Evolutionary conservation across 53 echinoderm and acorn worm species (phyloP), one percentile per base, ranked within the genome.

Genomic region (Actinopyga echinites): DNA sequence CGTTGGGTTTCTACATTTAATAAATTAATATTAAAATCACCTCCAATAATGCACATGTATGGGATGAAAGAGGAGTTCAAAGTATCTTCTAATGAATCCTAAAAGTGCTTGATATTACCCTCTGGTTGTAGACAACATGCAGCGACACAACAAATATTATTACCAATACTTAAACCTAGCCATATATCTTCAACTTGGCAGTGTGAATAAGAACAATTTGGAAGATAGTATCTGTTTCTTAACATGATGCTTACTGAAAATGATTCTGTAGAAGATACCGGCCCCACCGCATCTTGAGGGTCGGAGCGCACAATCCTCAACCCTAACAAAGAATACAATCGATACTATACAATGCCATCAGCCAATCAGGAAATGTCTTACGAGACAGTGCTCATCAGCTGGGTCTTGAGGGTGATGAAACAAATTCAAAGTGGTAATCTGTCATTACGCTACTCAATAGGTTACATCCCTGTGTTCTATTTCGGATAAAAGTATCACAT

Each of bases 261-360:
- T 65, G 30, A 29, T 65, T 65, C 28, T 65, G 65, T 65, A 65
- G 65, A 65, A 65, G 65, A 65, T 65, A 65, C 10, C 30, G 31
- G 28, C 31, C 0, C 65, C 28, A 65, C 65, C 65, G 17, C 32
- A 65, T 62, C 63, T n/a, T n/a, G n/a, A n/a, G n/a, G n/a, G n/a
- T n/a, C n/a, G n/a, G n/a, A n/a, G n/a, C n/a, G n/a, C n/a, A n/a
- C n/a, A n/a, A n/a, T n/a, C n/a, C n/a, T n/a, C n/a, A n/a, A n/a
- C n/a, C n/a, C n/a, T n/a, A n/a, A n/a, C n/a, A n/a, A n/a, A n/a
- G n/a, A n/a, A n/a, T n/a, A n/a, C n/a, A n/a, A n/a, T n/a, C n/a
- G n/a, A n/a, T n/a, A n/a, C n/a, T n/a, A n/a, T n/a, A n/a, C n/a
- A n/a, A n/a, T n/a, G n/a, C n/a, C n/a, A n/a, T n/a, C n/a, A n/a